These are phyloP conservation scores for Mastacembelus armatus DNA, from an alignment of 2,797 vertebrate species.

Conservation along the genomic window DNA sequence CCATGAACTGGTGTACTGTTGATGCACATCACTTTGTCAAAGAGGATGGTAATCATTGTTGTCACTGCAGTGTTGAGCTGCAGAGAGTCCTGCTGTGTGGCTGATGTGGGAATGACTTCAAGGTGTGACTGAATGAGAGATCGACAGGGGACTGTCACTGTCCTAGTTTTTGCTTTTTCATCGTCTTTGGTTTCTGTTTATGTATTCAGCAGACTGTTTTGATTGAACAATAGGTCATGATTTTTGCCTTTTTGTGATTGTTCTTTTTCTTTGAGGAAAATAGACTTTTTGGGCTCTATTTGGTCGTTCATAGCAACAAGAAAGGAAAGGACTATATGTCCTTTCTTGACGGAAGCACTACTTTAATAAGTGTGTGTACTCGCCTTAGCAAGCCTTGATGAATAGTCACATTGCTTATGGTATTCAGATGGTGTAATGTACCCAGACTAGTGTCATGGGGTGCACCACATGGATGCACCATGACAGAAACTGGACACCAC, in stretches of 20 bases:
- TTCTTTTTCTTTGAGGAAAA: not conserved
- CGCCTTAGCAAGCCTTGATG: constrained; percentile 37
- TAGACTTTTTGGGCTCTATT: not conserved
- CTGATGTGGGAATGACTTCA: constrained; percentile 49
- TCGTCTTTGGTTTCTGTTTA: constrained; percentile 3
- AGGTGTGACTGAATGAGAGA: constrained; percentile 52
- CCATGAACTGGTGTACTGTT: not conserved
- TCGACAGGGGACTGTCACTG: constrained; percentile 26
- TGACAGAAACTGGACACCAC: constrained; percentile 50
- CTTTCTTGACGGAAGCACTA: not conserved
- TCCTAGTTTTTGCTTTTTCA: constrained; percentile 38
- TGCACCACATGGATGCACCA: constrained; percentile 41
- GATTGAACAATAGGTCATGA: constrained; percentile 15
- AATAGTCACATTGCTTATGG: constrained; percentile 48
- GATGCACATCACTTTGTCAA: constrained; percentile 30
- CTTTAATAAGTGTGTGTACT: constrained; percentile 27
- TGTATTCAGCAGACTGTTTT: constrained; percentile 14
- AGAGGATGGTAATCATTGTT: constrained; percentile 39
- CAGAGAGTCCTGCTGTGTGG: constrained; percentile 37
- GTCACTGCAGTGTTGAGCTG: constrained; percentile 10
- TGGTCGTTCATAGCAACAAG: not conserved
- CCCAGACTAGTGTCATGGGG: constrained; percentile 47
- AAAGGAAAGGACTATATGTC: no score
- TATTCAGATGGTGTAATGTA: constrained; percentile 51
- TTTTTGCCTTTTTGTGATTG: not conserved